phyloP scores from a whole-genome alignment of 2,888 invertebrate species.

The Tenthredo notha region DNA sequence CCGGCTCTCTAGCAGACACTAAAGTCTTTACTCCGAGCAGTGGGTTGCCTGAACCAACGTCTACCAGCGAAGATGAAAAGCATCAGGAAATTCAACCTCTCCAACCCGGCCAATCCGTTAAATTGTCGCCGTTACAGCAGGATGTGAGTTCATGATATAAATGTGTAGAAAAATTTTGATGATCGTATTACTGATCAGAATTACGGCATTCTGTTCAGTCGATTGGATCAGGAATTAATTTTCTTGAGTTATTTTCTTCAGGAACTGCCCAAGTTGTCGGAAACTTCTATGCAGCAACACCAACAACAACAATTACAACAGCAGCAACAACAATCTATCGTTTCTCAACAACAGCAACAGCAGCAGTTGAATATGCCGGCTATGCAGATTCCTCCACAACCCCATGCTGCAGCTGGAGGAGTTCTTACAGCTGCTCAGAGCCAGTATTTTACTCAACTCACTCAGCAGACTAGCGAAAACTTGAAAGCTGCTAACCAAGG shows the following conservation, averaged over 20 bases:
- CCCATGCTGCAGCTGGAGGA: slow-evolving; percentile 75
- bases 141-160: slow-evolving; percentile 62
- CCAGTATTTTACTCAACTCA: slow-evolving; percentile 82
- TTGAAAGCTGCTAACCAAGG: slow-evolving; percentile 79
- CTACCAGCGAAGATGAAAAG: slow-evolving; percentile 65
- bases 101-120: slow-evolving; percentile 66
- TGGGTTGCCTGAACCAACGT: slow-evolving; percentile 69
- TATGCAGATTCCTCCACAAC: slow-evolving; percentile 76
- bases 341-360: slow-evolving; percentile 68
- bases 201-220: not conserved
- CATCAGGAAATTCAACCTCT: slow-evolving; percentile 65
- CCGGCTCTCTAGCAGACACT: slow-evolving; percentile 95
- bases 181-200: not conserved
- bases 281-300: slow-evolving; percentile 76
- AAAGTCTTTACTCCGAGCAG: slow-evolving; percentile 93
- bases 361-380: slow-evolving; percentile 69
- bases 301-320: slow-evolving; percentile 77
- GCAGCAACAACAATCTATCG: slow-evolving; percentile 69
- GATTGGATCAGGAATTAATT: not conserved
- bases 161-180: not conserved
- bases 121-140: slow-evolving; percentile 67
- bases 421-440: slow-evolving; percentile 81
- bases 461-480: slow-evolving; percentile 81
- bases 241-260: slow-evolving; percentile 46
- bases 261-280: slow-evolving; percentile 72